Evolutionary conservation across 2,113 vertebrate species (phyloP).

Genomic region (Perca schrenkii): DNA sequence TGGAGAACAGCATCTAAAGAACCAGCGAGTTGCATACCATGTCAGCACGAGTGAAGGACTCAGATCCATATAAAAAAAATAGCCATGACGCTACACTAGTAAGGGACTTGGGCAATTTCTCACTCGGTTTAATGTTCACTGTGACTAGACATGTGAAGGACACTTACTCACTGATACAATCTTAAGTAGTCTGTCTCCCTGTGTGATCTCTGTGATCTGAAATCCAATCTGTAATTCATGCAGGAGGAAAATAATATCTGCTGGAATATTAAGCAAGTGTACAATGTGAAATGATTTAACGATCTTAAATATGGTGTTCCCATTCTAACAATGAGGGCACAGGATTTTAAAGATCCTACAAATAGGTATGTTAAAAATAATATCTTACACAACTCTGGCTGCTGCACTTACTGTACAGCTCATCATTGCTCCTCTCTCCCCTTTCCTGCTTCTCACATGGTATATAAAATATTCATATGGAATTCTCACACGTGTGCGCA

Average conservation of each 20-base stretch:
- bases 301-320: constrained; percentile 4
- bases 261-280: constrained; percentile 26
- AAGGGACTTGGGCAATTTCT: constrained; percentile 57
- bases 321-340: background rate
- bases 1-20: constrained; percentile 47
- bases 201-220: constrained; percentile 43
- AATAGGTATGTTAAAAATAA: constrained; percentile 53
- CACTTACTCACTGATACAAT: constrained; percentile 51
- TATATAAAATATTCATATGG: constrained; percentile 64
- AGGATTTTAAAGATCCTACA: constrained; percentile 19
- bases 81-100: constrained; percentile 30
- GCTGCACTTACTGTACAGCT: constrained; percentile 32
- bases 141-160: constrained; percentile 59
- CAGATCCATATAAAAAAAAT: constrained; percentile 56
- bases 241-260: background rate
- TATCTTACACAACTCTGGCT: constrained; percentile 19
- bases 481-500: constrained; percentile 36
- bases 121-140: constrained; percentile 66
- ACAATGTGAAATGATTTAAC: constrained; percentile 44
- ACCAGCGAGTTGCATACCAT: constrained; percentile 41
- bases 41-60: constrained; percentile 58
- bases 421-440: constrained; percentile 31
- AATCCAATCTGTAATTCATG: constrained; percentile 48
- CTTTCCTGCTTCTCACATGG: constrained; percentile 44
- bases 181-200: constrained; percentile 42